Base-by-base conservation (phyloP, 2,113 vertebrate species). In the Axis porcinus region DNA sequence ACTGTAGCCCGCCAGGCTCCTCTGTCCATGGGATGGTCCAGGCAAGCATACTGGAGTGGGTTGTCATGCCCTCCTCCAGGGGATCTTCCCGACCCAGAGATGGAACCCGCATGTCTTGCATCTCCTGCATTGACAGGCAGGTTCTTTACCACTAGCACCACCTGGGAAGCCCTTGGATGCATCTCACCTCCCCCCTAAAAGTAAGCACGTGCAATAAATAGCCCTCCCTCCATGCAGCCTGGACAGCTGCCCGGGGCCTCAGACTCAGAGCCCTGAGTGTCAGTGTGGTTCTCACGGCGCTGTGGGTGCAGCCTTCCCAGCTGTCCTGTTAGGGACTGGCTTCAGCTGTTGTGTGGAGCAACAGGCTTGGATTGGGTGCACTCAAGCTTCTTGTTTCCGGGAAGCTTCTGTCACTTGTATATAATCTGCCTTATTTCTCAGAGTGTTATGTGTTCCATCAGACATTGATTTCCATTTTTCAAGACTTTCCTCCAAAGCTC, bases 391-490 rank as follows among this genome's bases (percentile, higher is more conserved):
- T 47, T 50, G 47, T 50, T 50, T 50, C 47, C 1, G 3, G 47
- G 47, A 57, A n/a, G 81, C 19, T 57, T 86, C 30, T 47, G 84
- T 40, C 52, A 13, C n/a, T 92, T 55, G 12, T 54, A 16, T 11
- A 70, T 60, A 95, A 70, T 50, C 62, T 86, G 60, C 43, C 84
- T 92, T 54, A 40, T 74, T 87, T 78, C 55, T 86, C 62, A 97
- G 21, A 70, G 50, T 33, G 23, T 15, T 62, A 21, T 27, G 9
- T 89, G 55, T 86, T 93, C 36, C 9, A 16, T 21, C 89, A 93
- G 67, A 79, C 57, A 64, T 19, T 78, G 86, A 88, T 91, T 96
- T 97, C 45, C n/a, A 10, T 91, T 96, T 94, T 89, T 83, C 23
- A 93, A 86, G 47, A 10, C n/a, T 86, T 74, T 89, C 81, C 70